Conservation (phyloP, 2,797 vertebrate genomes). For the Eulemur mongoz region DNA sequence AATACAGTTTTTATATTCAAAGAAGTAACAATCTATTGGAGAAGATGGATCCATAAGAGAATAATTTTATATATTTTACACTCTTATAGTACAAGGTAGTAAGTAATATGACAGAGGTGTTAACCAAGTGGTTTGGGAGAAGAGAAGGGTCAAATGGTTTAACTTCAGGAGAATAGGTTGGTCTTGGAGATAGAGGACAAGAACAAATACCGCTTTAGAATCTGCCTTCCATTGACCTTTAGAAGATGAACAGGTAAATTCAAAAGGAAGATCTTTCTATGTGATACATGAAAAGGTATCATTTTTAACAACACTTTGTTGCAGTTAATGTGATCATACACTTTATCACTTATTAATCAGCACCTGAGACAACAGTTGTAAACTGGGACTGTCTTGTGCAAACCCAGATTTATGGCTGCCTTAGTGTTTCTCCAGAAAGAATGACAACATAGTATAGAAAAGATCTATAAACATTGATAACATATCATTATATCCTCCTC, state of each 20-base stretch:
- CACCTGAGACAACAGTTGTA: background rate
- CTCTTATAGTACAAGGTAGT: background rate
- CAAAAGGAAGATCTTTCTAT: background rate
- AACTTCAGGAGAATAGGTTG: background rate
- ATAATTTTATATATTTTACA: background rate
- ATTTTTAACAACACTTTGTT: background rate
- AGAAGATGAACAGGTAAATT: background rate
- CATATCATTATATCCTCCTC: background rate
- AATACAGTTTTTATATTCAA: background rate
- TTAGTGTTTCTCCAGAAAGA: background rate
- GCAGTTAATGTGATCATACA: background rate
- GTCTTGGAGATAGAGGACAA: background rate
- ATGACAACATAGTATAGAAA: background rate
- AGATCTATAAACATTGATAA: background rate
- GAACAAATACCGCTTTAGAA: background rate
- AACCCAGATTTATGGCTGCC: background rate
- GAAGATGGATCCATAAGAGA: background rate
- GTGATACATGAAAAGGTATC: background rate
- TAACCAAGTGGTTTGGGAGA: background rate
- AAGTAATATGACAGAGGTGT: background rate
- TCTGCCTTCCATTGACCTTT: background rate
- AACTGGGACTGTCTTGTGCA: background rate
- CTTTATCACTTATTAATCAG: background rate
- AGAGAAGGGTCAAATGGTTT: background rate
- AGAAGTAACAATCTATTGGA: background rate